These are phyloP conservation scores for Catharus ustulatus DNA, from an alignment of 2,797 vertebrate species.

Conservation along the genomic window DNA sequence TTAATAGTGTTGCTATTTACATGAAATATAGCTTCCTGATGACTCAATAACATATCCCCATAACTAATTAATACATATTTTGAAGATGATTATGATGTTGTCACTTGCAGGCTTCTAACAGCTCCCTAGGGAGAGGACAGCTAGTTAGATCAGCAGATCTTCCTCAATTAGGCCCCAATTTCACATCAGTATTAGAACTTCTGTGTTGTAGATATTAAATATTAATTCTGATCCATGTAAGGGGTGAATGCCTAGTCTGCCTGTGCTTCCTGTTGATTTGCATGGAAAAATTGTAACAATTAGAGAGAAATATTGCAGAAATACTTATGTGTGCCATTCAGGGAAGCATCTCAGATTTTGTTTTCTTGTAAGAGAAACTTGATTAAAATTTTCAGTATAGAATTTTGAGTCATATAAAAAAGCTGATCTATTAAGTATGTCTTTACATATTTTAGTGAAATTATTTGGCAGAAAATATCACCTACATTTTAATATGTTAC, in stretches of 20 bases:
- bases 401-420: not conserved
- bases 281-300: not conserved
- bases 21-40: not conserved
- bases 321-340: not conserved
- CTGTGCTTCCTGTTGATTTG: not conserved
- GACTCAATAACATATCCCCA: not conserved
- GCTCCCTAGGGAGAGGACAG: not conserved
- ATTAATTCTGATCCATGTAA: not conserved
- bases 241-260: not conserved
- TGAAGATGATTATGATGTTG: not conserved
- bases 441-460: slow-evolving; percentile 13
- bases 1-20: not conserved
- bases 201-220: not conserved
- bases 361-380: slow-evolving; percentile 1
- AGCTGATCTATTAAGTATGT: not conserved
- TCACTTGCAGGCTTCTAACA: not conserved
- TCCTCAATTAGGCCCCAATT: slow-evolving; percentile 10
- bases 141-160: slow-evolving; percentile 20
- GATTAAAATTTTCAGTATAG: slow-evolving; percentile 18
- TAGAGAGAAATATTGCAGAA: not conserved
- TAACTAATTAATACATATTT: slow-evolving; percentile 45
- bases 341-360: not conserved
- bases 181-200: slow-evolving; percentile 5
- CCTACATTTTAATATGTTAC: not conserved
- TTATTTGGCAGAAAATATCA: not conserved